Evolutionary conservation across 2,888 invertebrate species (phyloP), one percentile per base, ranked within the genome.

Genomic region (Idaea straminata): DNA sequence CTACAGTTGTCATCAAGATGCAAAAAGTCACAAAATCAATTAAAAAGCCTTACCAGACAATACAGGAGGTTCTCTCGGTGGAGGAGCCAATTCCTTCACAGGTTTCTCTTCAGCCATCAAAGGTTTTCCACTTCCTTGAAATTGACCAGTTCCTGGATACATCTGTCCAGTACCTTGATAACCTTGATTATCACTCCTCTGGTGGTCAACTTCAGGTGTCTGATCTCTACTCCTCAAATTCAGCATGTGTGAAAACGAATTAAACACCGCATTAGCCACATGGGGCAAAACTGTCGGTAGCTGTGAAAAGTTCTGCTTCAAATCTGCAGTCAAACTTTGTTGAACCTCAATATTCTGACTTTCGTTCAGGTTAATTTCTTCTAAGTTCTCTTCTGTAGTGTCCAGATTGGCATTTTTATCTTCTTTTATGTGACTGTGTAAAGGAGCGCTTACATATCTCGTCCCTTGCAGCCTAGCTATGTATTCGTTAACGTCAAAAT

Each of bases 261-360:
- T 94, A 71, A 95, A 94, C 0, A 95, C 95, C 10, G 94, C 94
- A 61, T 94, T 94, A 0, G 95, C 94, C 4, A 94, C 93, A 64
- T 94, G 93, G 0, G 94, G 94, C 68, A 94, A 71, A 0, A 94
- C 94, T 0, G 93, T 88, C 0, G 94, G 94, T 36, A 94, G 76
- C 57, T 95, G 94, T 0, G 94, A 94, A 61, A 93, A 91, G 66
- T 93, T 93, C 78, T 93, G 92, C 0, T 93, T 93, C n/a, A 93
- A 89, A 76, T 93, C 93, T 0, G 93, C 86, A 0, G 92, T 91
- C 1, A 93, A 60, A 73, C 93, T 90, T 5, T 91, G 88, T 62
- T 85, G 87, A 0, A 77, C 70, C 7, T 83, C 80, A 3, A 70
- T 76, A 16, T 59, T 59, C 0, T 68, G 62, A 64, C 75, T 81